These are phyloP conservation scores for Sternarchorhynchus goeldii DNA, from an alignment of 2,797 vertebrate species.

Conservation along the genomic window DNA sequence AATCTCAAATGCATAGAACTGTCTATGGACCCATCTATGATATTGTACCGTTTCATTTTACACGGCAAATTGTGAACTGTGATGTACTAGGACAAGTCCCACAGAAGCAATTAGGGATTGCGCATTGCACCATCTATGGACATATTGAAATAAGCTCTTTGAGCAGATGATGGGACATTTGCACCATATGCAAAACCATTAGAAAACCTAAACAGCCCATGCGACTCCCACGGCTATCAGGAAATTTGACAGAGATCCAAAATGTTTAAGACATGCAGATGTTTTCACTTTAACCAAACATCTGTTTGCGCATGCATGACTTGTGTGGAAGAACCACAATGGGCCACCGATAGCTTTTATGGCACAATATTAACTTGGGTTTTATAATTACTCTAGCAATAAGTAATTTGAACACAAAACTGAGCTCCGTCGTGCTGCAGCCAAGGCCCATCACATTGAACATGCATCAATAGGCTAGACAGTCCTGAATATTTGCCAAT, in stretches of 20 bases:
- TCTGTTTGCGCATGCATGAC: slow-evolving; percentile 79
- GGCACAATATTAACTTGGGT: slow-evolving; percentile 73
- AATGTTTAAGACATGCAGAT: slow-evolving; percentile 80
- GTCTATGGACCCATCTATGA: not conserved
- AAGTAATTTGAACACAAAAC: slow-evolving; percentile 76
- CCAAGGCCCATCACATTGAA: slow-evolving; percentile 66
- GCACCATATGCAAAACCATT: slow-evolving; percentile 75
- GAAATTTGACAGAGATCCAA: slow-evolving; percentile 79
- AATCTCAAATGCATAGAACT: not conserved
- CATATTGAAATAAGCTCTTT: slow-evolving; percentile 21
- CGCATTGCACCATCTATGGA: not conserved
- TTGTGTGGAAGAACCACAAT: slow-evolving; percentile 77
- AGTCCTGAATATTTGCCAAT: not conserved
- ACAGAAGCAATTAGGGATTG: slow-evolving; percentile 13
- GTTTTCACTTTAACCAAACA: slow-evolving; percentile 79
- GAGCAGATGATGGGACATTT: slow-evolving; percentile 70
- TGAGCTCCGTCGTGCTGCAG: slow-evolving; percentile 69
- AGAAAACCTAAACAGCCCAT: slow-evolving; percentile 62
- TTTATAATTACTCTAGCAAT: slow-evolving; percentile 78
- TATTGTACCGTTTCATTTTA: not conserved
- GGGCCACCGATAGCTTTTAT: slow-evolving; percentile 78
- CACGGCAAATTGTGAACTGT: not conserved
- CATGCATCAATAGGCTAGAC: slow-evolving; percentile 41
- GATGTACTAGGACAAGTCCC: slow-evolving; percentile 1
- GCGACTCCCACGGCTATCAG: slow-evolving; percentile 75